These are phyloP conservation scores for Nomada goodeniana DNA, from an alignment of 2,888 invertebrate species.

Conservation along the genomic window DNA sequence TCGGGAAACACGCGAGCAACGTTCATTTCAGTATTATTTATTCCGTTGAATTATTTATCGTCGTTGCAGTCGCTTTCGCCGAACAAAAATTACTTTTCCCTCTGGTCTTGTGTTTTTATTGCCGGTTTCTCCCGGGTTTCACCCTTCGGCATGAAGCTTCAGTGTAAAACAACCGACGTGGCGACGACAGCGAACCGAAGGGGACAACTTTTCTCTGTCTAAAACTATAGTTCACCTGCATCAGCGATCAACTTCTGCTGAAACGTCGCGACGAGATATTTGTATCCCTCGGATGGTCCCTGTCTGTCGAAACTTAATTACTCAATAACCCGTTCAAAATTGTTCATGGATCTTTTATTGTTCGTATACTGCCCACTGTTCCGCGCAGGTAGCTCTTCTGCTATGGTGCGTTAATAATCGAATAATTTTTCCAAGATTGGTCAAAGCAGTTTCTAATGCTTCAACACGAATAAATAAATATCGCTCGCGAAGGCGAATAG, in stretches of 20 bases:
- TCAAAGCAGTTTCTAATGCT: neutral
- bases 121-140: constrained; percentile 25
- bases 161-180: constrained; percentile 22
- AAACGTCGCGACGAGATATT: constrained; percentile 46
- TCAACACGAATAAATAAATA: neutral
- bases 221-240: constrained; percentile 61
- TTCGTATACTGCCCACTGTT: no score
- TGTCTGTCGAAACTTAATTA: no score
- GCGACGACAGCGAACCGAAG: constrained; percentile 38
- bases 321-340: no score
- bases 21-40: constrained; percentile 41
- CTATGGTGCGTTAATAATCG: no score
- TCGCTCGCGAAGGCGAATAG: neutral
- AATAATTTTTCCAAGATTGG: no score
- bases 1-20: constrained; percentile 40
- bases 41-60: constrained; percentile 58
- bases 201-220: constrained; percentile 38
- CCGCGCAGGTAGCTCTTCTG: no score
- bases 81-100: constrained; percentile 45
- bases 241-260: constrained; percentile 50
- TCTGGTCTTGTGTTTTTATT: neutral
- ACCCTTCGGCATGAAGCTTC: neutral
- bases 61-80: neutral
- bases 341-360: no score
- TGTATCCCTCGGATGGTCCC: neutral